Evolutionary conservation across 2,888 invertebrate genomes (phyloP).

Genomic region (Zeuzera pyrina): DNA sequence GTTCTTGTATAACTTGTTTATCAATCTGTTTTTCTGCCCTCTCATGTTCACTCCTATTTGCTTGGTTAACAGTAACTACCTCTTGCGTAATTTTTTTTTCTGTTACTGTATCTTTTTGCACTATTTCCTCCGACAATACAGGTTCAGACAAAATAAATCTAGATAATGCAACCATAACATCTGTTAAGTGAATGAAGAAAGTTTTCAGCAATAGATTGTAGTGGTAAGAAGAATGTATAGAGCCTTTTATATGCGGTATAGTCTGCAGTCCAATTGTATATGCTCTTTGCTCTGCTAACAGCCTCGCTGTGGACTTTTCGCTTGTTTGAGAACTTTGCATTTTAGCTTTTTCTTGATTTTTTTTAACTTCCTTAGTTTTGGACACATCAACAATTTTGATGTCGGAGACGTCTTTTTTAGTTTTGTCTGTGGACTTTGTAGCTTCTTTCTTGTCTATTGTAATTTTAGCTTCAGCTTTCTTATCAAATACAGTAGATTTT

Average conservation of each 20-base stretch:
- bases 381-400: conserved; percentile 3
- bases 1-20: conserved; percentile 13
- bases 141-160: conserved; percentile 47
- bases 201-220: conserved; percentile 52
- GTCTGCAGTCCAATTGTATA: conserved; percentile 48
- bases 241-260: conserved; percentile 48
- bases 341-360: conserved; percentile 8
- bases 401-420: conserved; percentile 1
- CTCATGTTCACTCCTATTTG: not conserved
- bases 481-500: conserved; percentile 22
- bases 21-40: conserved; percentile 8
- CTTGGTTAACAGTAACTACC: conserved; percentile 3
- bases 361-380: conserved; percentile 2
- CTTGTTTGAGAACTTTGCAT: conserved; percentile 9
- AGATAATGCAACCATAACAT: conserved; percentile 60
- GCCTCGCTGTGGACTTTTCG: conserved; percentile 18
- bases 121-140: conserved; percentile 17
- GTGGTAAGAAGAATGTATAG: conserved; percentile 38
- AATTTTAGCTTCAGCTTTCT: conserved; percentile 10
- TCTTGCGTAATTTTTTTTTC: conserved; percentile 3
- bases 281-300: conserved; percentile 37
- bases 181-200: conserved; percentile 60
- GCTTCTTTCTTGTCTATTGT: conserved; percentile 8
- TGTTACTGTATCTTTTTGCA: not conserved
- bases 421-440: not conserved